Percentiles rank a stretch among this genome's conserved stretches.
Conservation (phyloP, 2,888 invertebrate genomes). For the Bombylius major region DNA sequence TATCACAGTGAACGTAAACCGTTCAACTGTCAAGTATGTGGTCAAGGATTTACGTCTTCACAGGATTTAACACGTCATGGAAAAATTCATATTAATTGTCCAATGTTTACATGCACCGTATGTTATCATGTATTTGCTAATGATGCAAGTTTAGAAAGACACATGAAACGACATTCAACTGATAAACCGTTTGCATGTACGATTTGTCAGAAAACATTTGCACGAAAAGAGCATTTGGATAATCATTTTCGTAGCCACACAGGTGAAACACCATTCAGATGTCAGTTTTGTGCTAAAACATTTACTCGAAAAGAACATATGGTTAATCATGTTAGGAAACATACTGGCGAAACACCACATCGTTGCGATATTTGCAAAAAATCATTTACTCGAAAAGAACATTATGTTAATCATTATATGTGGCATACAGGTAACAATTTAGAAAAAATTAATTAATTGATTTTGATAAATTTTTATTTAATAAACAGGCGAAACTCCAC, state of each 20-base stretch:
- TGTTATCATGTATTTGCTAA: conserved; percentile 65
- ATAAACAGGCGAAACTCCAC: conserved; percentile 63
- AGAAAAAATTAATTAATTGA: not conserved
- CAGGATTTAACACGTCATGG: conserved; percentile 70
- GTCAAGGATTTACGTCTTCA: conserved; percentile 68
- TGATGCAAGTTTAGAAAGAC: conserved; percentile 56
- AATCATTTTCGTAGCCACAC: conserved; percentile 73
- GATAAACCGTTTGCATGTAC: conserved; percentile 78
- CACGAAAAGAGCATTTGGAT: conserved; percentile 74
- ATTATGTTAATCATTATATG: conserved; percentile 72
- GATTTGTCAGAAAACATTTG: conserved; percentile 76
- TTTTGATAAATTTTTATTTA: not conserved
- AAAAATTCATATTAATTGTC: conserved; percentile 70
- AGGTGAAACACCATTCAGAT: conserved; percentile 74
- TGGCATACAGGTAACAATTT: conserved; percentile 43
- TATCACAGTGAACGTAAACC: conserved; percentile 79
- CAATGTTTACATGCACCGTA: conserved; percentile 59
- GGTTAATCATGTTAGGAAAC: conserved; percentile 71
- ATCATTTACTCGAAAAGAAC: conserved; percentile 76
- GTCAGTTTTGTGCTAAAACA: conserved; percentile 71
- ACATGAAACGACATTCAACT: conserved; percentile 68
- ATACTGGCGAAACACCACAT: conserved; percentile 74
- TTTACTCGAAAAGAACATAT: conserved; percentile 79
- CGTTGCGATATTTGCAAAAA: conserved; percentile 77
- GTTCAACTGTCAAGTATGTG: conserved; percentile 69